Base-by-base conservation (phyloP, 2,113 vertebrate species). In the Bujurquina vittata region DNA sequence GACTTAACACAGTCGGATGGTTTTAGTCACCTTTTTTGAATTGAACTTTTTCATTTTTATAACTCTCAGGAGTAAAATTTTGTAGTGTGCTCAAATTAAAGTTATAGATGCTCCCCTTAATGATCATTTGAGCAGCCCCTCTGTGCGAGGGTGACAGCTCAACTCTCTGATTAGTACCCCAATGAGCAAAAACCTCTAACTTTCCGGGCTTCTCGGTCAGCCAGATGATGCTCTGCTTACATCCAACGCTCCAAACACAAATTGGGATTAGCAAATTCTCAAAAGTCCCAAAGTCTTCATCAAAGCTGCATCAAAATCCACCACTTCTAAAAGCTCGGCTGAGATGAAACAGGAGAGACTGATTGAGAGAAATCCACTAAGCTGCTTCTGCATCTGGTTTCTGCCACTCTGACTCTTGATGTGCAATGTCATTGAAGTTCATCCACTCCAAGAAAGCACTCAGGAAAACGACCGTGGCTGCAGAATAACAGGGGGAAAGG, bases 371-470 rank as follows among this genome's bases (percentile, higher is more conserved):
- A 90, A 84, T 67, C 67, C 84, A 76, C 72, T 86, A 60, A 86
- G 81, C 84, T 82, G 72, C 82, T 80, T 74, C 78, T 81, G 86
- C 78, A 81, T 86, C 79, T 87, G 88, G 52, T 86, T 84, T 81
- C 77, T 90, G 88, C 85, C 77, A 79, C 83, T 87, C 75, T 35
- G 35, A 77, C 81, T 82, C 80, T 89, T 89, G 81, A 88, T 87
- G 79, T 89, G 78, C 65, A 79, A 77, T 78, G 77, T 91, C 82
- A 86, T 20, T 83, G 81, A 85, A 83, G 84, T 85, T 83, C 72
- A 35, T 65, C 23, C 20, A 43, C 81, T 87, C 76, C 72, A 80
- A 85, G 79, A 92, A 91, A 86, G 73, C 90, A 86, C 86, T 89
- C 89, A 87, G 73, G 58, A 61, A 90, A 89, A 91, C 78, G 55